Evolutionary conservation across 2,888 invertebrate species (phyloP).

Genomic region (Teleiodes luculella): DNA sequence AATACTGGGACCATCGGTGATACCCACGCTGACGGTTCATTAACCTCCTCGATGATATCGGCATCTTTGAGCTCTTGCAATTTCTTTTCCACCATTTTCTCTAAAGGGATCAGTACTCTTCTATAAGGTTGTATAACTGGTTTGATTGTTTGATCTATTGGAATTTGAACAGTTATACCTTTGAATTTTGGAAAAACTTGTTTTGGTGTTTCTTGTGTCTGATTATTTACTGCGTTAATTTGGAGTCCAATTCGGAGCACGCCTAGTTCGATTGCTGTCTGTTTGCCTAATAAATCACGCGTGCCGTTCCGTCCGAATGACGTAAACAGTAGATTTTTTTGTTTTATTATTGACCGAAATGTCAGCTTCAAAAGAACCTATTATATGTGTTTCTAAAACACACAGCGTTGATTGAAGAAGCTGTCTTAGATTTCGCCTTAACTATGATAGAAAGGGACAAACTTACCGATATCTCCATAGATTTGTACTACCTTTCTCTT

Average conservation of each 20-base stretch:
- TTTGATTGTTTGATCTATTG: constrained; percentile 15
- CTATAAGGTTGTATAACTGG: constrained; percentile 23
- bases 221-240: constrained; percentile 16
- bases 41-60: constrained; percentile 20
- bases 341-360: constrained; percentile 8
- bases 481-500: too few relatives aligned
- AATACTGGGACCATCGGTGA: constrained; percentile 22
- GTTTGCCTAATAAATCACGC: constrained; percentile 23
- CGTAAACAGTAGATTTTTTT: constrained; percentile 20
- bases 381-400: too few relatives aligned
- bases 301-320: constrained; percentile 22
- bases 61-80: constrained; percentile 16
- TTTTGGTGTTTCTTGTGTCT: neutral
- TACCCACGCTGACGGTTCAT: constrained; percentile 16
- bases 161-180: constrained; percentile 12
- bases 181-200: constrained; percentile 20
- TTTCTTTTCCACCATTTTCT: constrained; percentile 19
- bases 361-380: constrained; percentile 26
- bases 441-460: too few relatives aligned
- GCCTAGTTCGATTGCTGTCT: constrained; percentile 21
- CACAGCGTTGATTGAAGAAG: too few relatives aligned
- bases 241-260: constrained; percentile 24
- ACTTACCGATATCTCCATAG: too few relatives aligned
- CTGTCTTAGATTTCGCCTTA: too few relatives aligned
- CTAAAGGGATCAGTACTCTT: constrained; percentile 25